phyloP scores from a whole-genome alignment of 2,113 vertebrate genomes.

The Gavialis gangeticus region DNA sequence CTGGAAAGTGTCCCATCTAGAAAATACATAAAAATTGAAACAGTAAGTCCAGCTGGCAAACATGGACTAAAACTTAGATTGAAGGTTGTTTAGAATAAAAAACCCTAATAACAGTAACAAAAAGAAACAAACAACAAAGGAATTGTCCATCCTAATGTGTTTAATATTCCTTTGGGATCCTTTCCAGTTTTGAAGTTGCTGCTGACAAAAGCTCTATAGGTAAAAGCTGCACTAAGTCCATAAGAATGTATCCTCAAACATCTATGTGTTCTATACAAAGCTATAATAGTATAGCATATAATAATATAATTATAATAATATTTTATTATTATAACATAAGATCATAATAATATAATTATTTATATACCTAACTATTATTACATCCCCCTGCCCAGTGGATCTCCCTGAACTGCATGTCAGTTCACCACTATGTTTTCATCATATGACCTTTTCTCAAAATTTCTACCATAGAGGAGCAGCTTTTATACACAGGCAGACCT shows the following conservation, averaged over 20 bases:
- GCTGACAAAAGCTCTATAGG: not conserved
- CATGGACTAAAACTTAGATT: constrained; percentile 41
- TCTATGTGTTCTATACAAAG: not conserved
- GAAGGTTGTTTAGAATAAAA: constrained; percentile 36
- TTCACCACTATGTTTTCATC: not conserved
- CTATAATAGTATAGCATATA: not conserved
- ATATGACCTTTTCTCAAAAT: not conserved
- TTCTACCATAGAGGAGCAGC: not conserved
- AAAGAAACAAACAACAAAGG: not conserved
- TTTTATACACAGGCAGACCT: not conserved
- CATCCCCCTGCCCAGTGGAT: not conserved
- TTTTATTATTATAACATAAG: too few species aligned
- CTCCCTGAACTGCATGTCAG: not conserved
- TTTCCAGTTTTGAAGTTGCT: not conserved
- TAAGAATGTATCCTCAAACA: not conserved
- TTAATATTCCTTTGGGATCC: not conserved
- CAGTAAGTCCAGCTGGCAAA: not conserved
- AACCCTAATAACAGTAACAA: not conserved
- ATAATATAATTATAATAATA: too few species aligned
- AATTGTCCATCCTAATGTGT: not conserved
- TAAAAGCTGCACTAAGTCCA: not conserved
- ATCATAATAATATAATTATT: too few species aligned
- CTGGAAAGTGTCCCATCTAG: constrained; percentile 71
- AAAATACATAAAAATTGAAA: constrained; percentile 65
- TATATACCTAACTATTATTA: too few species aligned